These are phyloP conservation scores for Adelges cooleyi DNA, from an alignment of 1,140 invertebrate species.

Conservation along the genomic window DNA sequence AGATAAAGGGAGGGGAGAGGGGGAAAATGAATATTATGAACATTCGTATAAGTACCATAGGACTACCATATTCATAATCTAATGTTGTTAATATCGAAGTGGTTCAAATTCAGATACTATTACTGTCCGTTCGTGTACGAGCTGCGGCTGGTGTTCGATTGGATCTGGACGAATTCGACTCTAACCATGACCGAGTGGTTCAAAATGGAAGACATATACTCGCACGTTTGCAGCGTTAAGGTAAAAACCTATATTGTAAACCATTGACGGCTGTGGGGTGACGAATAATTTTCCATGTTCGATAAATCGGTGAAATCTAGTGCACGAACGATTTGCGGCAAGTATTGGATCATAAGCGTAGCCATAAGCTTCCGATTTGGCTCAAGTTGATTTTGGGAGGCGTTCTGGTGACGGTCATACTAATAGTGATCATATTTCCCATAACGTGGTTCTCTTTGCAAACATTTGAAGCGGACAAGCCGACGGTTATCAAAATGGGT, in stretches of 20 bases:
- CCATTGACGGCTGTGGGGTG: no score
- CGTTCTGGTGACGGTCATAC: background rate
- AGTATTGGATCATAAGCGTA: background rate
- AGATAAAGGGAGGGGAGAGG: no score
- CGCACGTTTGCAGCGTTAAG: slow-evolving; percentile 2
- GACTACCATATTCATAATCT: no score
- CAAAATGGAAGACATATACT: slow-evolving; percentile 25
- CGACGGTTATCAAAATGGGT: no score
- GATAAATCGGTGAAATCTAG: no score
- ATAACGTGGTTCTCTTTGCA: slow-evolving; percentile 16
- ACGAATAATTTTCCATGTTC: no score
- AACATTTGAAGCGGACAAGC: no score
- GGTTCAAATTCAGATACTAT: slow-evolving; percentile 21
- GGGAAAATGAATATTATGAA: no score
- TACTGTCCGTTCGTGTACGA: slow-evolving; percentile 26
- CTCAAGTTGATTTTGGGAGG: slow-evolving; percentile 7
- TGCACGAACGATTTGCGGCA: background rate
- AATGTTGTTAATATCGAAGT: no score
- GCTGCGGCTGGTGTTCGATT: slow-evolving; percentile 18
- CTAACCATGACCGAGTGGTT: slow-evolving; percentile 28
- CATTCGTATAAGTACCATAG: no score
- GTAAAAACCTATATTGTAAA: no score
- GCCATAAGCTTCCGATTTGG: background rate
- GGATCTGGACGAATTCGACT: slow-evolving; percentile 21
- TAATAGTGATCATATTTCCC: slow-evolving; percentile 21